Base-by-base conservation (phyloP, 2,113 vertebrate species). In the Cinclus cinclus region DNA sequence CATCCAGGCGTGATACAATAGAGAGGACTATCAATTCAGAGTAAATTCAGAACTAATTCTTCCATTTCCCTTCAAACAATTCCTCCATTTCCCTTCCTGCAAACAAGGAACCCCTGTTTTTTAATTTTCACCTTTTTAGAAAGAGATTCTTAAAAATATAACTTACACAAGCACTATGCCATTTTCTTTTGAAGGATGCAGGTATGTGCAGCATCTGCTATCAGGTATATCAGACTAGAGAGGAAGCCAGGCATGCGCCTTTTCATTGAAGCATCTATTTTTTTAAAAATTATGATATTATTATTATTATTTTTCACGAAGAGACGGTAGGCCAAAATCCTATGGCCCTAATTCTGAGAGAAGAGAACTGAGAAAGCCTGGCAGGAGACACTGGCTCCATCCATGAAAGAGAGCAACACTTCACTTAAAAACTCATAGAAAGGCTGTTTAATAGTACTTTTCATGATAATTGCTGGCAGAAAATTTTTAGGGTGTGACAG, bases 181-280 rank as follows among this genome's bases (percentile, higher is more conserved):
- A 18, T n/a, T 8, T 95, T 81, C 58, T 59, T 92, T 42, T 46
- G 35, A 87, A 49, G 20, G 31, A 46, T 27, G 14, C 20, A 69
- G 70, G 58, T 37, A n/a, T 22, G 7, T 58, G 39, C 41, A 71
- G 27, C 22, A 60, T 49, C 70, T 83, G 41, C 35, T 76, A 23
- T 39, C 20, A 82, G 58, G 16, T 52, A 15, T 5, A 1, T 44
- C 42, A 87, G 21, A 44, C 27, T 30, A 42, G 23, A 68, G 56
- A 11, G 24, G 8, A 87, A 90, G 75, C 23, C 55, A 90, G 37
- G 28, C 41, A 41, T 3, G 2, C 25, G 18, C 33, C 70, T 74
- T 77, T 80, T 80, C 25, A 49, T 35, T 30, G 52, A 71, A 73
- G 8, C 0, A 0, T 21, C 19, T 39, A 0, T 18, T 1, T 4